A percentile compares a stretch with the other conserved stretches of the same genome.
Evolutionary conservation across 2,113 vertebrate genomes (phyloP).

Genomic region (Gymnarchus niloticus): DNA sequence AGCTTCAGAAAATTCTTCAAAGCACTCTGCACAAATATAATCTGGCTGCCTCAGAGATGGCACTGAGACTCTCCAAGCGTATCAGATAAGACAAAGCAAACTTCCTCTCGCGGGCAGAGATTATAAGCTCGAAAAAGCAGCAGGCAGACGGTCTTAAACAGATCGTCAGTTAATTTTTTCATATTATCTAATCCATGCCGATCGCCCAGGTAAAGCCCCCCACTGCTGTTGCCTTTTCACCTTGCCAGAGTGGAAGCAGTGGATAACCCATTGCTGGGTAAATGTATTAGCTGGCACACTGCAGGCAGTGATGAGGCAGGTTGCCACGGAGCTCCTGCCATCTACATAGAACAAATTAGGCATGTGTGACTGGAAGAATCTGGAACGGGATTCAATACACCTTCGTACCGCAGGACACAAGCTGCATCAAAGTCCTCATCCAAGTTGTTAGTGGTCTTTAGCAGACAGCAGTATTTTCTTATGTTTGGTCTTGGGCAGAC

Average conservation of each 20-base stretch:
- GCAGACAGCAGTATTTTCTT: neutral
- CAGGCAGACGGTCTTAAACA: neutral
- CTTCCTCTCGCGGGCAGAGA: neutral
- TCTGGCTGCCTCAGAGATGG: neutral
- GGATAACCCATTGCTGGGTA: slow-evolving; percentile 11
- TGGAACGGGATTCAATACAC: neutral
- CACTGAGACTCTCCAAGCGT: neutral
- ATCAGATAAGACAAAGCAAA: neutral
- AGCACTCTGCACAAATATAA: neutral
- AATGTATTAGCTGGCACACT: neutral
- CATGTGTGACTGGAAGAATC: slow-evolving; percentile 26
- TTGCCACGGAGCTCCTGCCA: neutral
- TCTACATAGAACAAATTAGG: slow-evolving; percentile 30
- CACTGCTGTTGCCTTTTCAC: neutral
- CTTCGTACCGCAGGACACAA: neutral
- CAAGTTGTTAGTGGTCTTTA: neutral
- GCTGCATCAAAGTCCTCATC: neutral
- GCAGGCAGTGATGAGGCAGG: neutral
- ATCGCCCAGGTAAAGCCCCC: neutral
- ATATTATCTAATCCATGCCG: neutral
- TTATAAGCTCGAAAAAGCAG: neutral
- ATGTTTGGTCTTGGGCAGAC: neutral
- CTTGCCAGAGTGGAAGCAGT: neutral
- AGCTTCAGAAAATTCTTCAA: neutral
- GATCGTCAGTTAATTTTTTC: slow-evolving; percentile 5